Conservation (phyloP, 2,888 invertebrate species). For the Diabrotica balteata region DNA sequence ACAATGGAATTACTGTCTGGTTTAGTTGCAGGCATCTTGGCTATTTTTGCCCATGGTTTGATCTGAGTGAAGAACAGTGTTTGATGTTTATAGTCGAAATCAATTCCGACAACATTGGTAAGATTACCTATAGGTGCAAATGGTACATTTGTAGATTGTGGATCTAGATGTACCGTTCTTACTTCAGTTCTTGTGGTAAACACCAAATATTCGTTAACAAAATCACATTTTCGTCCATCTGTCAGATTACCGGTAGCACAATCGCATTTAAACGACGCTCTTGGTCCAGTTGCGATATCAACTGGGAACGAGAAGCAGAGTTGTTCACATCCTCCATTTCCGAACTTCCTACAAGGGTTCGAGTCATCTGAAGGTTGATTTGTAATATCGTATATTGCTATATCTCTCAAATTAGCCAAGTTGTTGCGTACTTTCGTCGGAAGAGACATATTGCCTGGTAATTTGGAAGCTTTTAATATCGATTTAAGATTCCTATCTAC, state of each 20-base stretch:
- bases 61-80: slow-evolving; percentile 93
- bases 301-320: slow-evolving; percentile 92
- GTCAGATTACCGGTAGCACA: slow-evolving; percentile 88
- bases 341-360: slow-evolving; percentile 79
- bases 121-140: slow-evolving; percentile 85
- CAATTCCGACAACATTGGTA: slow-evolving; percentile 93
- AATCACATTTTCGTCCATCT: slow-evolving; percentile 74
- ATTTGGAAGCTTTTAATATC: slow-evolving; percentile 80
- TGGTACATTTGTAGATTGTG: slow-evolving; percentile 79
- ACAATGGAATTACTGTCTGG: slow-evolving; percentile 71
- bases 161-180: slow-evolving; percentile 87
- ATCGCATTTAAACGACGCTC: slow-evolving; percentile 76
- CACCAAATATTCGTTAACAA: slow-evolving; percentile 87
- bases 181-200: slow-evolving; percentile 95
- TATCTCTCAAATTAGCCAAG: slow-evolving; percentile 84
- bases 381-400: slow-evolving; percentile 87
- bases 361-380: slow-evolving; percentile 86
- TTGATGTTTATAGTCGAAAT: slow-evolving; percentile 91
- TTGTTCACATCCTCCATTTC: slow-evolving; percentile 90
- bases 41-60: slow-evolving; percentile 88
- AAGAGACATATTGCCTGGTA: slow-evolving; percentile 74
- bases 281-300: slow-evolving; percentile 62
- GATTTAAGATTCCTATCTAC: slow-evolving; percentile 90
- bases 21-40: slow-evolving; percentile 76
- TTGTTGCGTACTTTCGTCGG: slow-evolving; percentile 82